Conservation (phyloP, 37 sponge, comb jelly and placozoan species). For the Ianthella basta region DNA sequence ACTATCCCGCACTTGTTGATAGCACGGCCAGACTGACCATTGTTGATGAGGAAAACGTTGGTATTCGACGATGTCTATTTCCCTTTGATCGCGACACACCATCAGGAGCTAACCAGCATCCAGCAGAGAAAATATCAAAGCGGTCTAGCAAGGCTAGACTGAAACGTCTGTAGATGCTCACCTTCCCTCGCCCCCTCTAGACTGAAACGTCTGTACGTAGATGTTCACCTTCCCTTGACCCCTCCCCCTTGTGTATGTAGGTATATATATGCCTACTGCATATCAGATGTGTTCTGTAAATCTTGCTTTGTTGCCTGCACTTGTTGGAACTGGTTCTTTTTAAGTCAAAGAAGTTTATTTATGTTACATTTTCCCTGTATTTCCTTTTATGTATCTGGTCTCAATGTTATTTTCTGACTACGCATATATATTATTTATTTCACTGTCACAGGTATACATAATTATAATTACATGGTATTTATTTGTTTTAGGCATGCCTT, state of each 20-base stretch:
- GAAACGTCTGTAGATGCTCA: not conserved
- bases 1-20: not conserved
- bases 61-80: constrained; percentile 29
- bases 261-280: too few species aligned
- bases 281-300: too few species aligned
- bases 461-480: not conserved
- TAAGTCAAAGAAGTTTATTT: too few species aligned
- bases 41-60: not conserved
- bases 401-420: too few species aligned
- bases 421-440: not conserved
- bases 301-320: too few species aligned
- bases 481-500: not conserved
- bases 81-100: not conserved
- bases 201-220: too few species aligned
- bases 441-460: not conserved
- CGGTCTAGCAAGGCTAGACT: constrained; percentile 7
- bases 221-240: too few species aligned
- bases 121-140: not conserved
- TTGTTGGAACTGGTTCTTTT: too few species aligned
- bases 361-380: too few species aligned
- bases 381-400: too few species aligned
- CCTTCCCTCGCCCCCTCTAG: not conserved
- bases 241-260: too few species aligned
- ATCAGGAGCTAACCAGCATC: not conserved
- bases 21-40: not conserved